A percentile compares a stretch with the other conserved stretches of the same genome.
These are phyloP conservation scores for Apeira syringaria DNA, from an alignment of 2,888 invertebrate species.

Conservation along the genomic window DNA sequence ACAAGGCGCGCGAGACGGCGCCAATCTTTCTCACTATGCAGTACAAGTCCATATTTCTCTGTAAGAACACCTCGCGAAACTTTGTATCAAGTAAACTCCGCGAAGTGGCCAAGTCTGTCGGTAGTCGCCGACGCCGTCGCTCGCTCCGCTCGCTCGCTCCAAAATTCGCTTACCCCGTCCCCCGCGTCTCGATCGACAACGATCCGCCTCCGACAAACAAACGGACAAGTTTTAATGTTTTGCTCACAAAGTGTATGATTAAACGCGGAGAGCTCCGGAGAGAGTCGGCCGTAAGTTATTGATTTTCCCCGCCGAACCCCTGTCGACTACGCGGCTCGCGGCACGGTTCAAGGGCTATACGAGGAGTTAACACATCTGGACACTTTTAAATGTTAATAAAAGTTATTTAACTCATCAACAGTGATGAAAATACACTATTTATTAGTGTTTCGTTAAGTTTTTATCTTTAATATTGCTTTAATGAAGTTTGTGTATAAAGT, in stretches of 20 bases:
- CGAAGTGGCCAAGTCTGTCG: constrained; percentile 49
- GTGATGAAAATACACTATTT: constrained; percentile 49
- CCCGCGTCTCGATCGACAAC: constrained; percentile 54
- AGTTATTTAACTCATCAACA: constrained; percentile 49
- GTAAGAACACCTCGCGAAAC: constrained; percentile 79
- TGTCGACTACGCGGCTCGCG: constrained; percentile 74
- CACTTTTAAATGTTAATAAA: constrained; percentile 47
- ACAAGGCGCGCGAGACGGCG: constrained; percentile 60
- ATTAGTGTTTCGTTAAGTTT: constrained; percentile 46
- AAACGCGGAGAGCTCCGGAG: constrained; percentile 82
- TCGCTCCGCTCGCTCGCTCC: constrained; percentile 50
- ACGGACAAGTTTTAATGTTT: constrained; percentile 84
- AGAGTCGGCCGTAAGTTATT: constrained; percentile 84
- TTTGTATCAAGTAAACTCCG: constrained; percentile 79
- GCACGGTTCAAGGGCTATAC: constrained; percentile 56
- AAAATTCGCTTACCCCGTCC: constrained; percentile 42
- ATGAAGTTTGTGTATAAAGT: constrained; percentile 62
- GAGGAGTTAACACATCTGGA: constrained; percentile 54
- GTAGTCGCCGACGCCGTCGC: constrained; percentile 48
- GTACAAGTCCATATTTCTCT: constrained; percentile 78
- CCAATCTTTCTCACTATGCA: constrained; percentile 74
- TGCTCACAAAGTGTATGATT: constrained; percentile 84
- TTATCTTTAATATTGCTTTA: constrained; percentile 40
- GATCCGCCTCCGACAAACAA: constrained; percentile 78
- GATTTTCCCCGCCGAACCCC: constrained; percentile 82